Evolutionary conservation across 2,888 invertebrate species (phyloP), one percentile per base, ranked within the genome.

Genomic region (Dolichomitus sp.): DNA sequence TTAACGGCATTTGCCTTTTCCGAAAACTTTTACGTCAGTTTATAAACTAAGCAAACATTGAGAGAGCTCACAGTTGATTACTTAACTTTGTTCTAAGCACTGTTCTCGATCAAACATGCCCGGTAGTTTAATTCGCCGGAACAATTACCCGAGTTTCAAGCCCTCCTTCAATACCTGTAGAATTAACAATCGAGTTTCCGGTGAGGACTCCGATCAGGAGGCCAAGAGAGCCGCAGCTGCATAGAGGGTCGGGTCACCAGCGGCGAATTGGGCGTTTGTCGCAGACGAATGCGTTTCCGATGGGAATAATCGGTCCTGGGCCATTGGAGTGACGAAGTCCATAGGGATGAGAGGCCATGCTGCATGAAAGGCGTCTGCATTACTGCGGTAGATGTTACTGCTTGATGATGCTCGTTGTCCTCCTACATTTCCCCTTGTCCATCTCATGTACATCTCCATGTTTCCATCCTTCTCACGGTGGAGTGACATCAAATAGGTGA

Each of bases 221-320:
- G 42, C 45, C 57, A 50, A 45, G 30, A 37, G 37, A 59, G 30
- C 48, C 33, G 83, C 83, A 80, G 83, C 83, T 83, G 83, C 83
- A 68, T 45, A 65, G 57, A 12, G 19, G 19, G 11, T 57, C 73
- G 54, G 63, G 77, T 77, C 73, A 72, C 59, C 50, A 37, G 42
- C 54, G 37, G 61, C 76, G 77, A 83, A 77, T 77, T 76, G 83
- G 80, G 83, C 80, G 80, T 83, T 83, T 83, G 83, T 83, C 83
- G 77, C 80, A 74, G 80, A 76, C 83, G 80, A 80, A 80, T 83
- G 80, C 77, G 73, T 72, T 83, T 68, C 83, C 83, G 77, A 83
- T 80, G 83, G 77, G 83, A 77, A 83, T 83, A 83, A 77, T 83
- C 80, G 80, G 69, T 68, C 45, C 17, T 3, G 27, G 61, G 27